phyloP scores from a whole-genome alignment of 2,888 invertebrate species.

The Dugesia japonica region DNA sequence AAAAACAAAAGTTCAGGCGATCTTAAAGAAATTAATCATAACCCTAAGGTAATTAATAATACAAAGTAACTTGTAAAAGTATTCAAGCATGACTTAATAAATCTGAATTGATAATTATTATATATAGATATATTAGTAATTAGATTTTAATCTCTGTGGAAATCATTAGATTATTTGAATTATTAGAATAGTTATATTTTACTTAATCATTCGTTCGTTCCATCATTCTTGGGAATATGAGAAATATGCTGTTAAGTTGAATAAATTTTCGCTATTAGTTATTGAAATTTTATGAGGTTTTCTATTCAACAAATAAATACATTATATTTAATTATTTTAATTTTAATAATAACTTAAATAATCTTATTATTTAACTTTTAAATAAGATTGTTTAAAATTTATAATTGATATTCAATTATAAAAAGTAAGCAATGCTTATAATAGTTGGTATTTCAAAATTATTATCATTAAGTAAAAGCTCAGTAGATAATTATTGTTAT shows the following conservation, averaged over 20 bases:
- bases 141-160: neutral
- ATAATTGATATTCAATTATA: neutral
- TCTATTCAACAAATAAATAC: too few relatives aligned
- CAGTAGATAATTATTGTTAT: too few relatives aligned
- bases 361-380: too few relatives aligned
- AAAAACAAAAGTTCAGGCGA: constrained; percentile 34
- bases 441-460: too few relatives aligned
- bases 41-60: neutral
- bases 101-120: neutral
- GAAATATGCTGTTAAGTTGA: neutral
- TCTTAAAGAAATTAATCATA: constrained; percentile 28
- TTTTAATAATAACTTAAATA: too few relatives aligned
- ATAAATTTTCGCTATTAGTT: neutral
- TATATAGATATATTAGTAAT: neutral
- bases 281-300: neutral
- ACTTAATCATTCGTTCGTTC: neutral
- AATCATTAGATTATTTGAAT: too few relatives aligned
- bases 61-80: neutral
- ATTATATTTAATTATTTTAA: neutral
- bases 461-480: too few relatives aligned
- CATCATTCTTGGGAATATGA: neutral
- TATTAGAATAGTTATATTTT: neutral
- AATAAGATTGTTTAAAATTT: too few relatives aligned
- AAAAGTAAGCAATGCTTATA: too few relatives aligned
- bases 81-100: neutral